Conservation (phyloP, 2,888 invertebrate genomes). For the Eilema griseolum region DNA sequence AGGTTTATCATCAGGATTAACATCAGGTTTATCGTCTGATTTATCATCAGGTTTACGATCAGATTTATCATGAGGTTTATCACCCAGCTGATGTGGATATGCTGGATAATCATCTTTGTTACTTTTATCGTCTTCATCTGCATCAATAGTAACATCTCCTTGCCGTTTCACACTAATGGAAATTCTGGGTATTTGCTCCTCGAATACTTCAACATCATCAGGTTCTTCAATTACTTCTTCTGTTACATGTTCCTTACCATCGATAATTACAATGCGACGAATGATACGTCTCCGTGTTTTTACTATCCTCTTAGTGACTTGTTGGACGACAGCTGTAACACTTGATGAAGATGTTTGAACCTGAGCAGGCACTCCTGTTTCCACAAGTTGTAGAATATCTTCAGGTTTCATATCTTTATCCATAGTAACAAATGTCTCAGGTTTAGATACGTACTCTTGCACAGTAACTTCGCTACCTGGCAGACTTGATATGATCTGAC, state of each 20-base stretch:
- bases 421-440: constrained; percentile 87
- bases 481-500: constrained; percentile 88
- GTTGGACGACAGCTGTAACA: constrained; percentile 93
- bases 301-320: constrained; percentile 92
- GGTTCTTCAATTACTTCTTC: constrained; percentile 95
- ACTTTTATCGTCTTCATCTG: constrained; percentile 62
- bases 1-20: constrained; percentile 36
- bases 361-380: constrained; percentile 75
- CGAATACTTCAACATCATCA: constrained; percentile 90
- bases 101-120: constrained; percentile 58
- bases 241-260: constrained; percentile 94
- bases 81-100: constrained; percentile 47
- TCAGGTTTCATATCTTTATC: constrained; percentile 86
- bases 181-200: constrained; percentile 91
- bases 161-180: constrained; percentile 89
- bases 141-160: constrained; percentile 78
- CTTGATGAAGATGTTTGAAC: constrained; percentile 89
- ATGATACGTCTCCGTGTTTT: constrained; percentile 92
- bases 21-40: constrained; percentile 37
- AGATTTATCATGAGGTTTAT: constrained; percentile 40
- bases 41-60: constrained; percentile 41
- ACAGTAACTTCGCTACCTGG: constrained; percentile 89
- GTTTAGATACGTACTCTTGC: constrained; percentile 89
- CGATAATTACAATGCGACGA: constrained; percentile 91
- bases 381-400: constrained; percentile 76